Conservation (phyloP, 1,140 invertebrate species). For the Pogonomyrmex californicus region DNA sequence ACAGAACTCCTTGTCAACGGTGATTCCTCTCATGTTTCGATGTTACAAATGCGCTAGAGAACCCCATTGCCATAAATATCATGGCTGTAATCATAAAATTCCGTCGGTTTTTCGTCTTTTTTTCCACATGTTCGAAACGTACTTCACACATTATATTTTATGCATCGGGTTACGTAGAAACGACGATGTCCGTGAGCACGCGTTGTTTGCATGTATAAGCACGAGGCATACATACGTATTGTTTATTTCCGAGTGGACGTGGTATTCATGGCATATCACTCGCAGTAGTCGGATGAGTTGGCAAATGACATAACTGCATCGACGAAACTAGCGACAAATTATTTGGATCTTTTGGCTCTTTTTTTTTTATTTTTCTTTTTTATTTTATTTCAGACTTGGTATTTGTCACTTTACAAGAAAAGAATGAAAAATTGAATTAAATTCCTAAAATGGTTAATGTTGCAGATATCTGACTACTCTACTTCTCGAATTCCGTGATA, state of each 20-base stretch:
- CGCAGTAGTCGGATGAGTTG: neutral
- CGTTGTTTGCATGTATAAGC: neutral
- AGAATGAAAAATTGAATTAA: neutral
- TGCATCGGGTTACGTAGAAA: conserved; percentile 44
- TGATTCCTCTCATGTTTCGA: conserved; percentile 24
- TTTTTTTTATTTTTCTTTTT: neutral
- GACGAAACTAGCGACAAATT: conserved; percentile 7
- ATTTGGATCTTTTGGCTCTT: neutral
- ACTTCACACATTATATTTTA: conserved; percentile 63
- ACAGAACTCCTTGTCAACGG: neutral
- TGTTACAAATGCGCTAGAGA: neutral
- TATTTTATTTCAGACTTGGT: neutral
- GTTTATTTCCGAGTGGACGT: conserved; percentile 36
- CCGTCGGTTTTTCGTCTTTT: conserved; percentile 40
- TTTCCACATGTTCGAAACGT: neutral
- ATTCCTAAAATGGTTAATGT: neutral
- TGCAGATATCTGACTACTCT: neutral
- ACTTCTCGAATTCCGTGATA: neutral
- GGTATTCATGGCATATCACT: conserved; percentile 56
- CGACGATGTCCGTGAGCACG: conserved; percentile 6
- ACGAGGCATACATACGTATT: neutral
- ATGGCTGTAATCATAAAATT: conserved; percentile 51
- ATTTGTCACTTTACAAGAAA: neutral
- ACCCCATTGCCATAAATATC: conserved; percentile 47
- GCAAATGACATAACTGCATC: conserved; percentile 46